Conservation (phyloP, 64 coral and sea anemone species). For the Actinia tenebrosa region DNA sequence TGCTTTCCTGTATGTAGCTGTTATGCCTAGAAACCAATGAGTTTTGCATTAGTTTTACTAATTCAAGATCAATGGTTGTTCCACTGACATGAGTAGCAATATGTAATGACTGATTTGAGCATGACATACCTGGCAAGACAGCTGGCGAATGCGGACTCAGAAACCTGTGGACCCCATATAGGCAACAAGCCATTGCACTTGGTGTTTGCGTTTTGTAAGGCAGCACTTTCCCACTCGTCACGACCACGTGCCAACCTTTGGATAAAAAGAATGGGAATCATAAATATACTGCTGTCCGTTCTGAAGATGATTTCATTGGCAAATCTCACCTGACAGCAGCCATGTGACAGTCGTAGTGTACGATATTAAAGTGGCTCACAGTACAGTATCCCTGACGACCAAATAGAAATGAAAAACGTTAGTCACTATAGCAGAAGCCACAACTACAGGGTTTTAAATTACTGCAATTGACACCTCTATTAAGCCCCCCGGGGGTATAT, state of each 20-base stretch:
- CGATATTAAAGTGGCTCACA: conserved; percentile 97
- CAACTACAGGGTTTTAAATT: not conserved
- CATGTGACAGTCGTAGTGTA: conserved; percentile 99
- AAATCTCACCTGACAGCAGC: conserved; percentile 81
- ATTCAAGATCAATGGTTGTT: not conserved
- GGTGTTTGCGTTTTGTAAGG: conserved; percentile 95
- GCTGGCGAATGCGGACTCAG: conserved; percentile 96
- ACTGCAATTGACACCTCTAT: not conserved
- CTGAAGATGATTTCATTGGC: not conserved
- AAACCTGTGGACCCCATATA: conserved; percentile 95
- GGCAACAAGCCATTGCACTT: conserved; percentile 96
- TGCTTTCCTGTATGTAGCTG: conserved; percentile 96
- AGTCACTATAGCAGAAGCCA: not conserved
- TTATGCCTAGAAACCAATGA: conserved; percentile 62
- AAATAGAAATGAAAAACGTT: not conserved
- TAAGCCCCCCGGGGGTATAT: too few species aligned
- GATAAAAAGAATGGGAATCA: not conserved
- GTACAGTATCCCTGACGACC: conserved; percentile 68
- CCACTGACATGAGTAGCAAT: not conserved
- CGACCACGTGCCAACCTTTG: conserved; percentile 83
- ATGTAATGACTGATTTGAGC: not conserved
- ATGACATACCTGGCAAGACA: conserved; percentile 79
- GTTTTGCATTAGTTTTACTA: not conserved
- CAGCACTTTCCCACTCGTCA: conserved; percentile 98
- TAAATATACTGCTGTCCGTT: not conserved